These are phyloP conservation scores for Microplitis deprimator DNA, from an alignment of 2,888 invertebrate species.

Conservation along the genomic window DNA sequence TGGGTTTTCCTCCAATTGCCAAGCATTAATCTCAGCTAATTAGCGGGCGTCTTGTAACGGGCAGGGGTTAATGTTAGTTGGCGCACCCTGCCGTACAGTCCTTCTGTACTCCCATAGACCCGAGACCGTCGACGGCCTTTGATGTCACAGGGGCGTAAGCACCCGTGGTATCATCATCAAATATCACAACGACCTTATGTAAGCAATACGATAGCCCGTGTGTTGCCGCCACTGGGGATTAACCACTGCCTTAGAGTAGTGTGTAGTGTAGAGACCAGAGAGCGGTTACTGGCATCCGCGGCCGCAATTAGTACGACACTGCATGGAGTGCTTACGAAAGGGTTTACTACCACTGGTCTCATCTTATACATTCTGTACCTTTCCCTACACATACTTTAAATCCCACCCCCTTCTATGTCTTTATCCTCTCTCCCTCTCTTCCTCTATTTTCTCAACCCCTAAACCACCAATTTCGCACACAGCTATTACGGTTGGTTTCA, in stretches of 20 bases:
- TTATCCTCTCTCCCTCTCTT: conserved; percentile 17
- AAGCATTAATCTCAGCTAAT: conserved; percentile 66
- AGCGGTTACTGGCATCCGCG: conserved; percentile 69
- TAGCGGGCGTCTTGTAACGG: conserved; percentile 62
- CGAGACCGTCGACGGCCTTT: conserved; percentile 54
- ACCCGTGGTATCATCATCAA: conserved; percentile 29
- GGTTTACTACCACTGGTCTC: conserved; percentile 47
- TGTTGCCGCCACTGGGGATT: conserved; percentile 64
- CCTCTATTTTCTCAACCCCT: conserved; percentile 13
- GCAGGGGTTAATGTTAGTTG: conserved; percentile 53
- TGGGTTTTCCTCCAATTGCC: conserved; percentile 63
- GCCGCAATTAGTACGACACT: conserved; percentile 69
- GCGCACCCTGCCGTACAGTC: conserved; percentile 49
- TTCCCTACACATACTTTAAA: conserved; percentile 21
- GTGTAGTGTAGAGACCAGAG: conserved; percentile 33
- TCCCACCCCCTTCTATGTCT: conserved; percentile 4
- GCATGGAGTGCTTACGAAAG: conserved; percentile 65
- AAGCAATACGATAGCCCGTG: conserved; percentile 15
- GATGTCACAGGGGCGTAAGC: conserved; percentile 58
- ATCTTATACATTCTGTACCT: conserved; percentile 18
- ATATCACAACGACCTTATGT: neutral
- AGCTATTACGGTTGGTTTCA: conserved; percentile 60
- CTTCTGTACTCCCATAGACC: conserved; percentile 42
- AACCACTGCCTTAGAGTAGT: conserved; percentile 54
- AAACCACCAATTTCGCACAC: conserved; percentile 46